Base-by-base conservation (phyloP, 2,888 invertebrate genomes). In the Xestia c-nigrum region DNA sequence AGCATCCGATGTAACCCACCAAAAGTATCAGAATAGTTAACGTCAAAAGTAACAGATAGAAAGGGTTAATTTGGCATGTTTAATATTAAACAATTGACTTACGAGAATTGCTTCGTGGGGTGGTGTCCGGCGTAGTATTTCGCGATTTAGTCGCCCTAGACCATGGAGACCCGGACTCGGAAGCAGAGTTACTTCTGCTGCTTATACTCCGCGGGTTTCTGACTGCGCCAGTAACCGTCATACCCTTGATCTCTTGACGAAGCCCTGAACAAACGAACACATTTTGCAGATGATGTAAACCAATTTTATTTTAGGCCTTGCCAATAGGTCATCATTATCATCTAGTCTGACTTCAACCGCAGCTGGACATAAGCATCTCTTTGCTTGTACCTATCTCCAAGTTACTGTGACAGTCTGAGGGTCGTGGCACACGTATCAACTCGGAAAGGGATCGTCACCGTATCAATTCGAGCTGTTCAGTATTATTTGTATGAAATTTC, bases 161-260 rank as follows among this genome's bases (percentile, higher is more conserved):
- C 5, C 3, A 24, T 0, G 82, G 74, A 1, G 74, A 72, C 1
- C 65, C 57, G 0, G 74, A 70, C 12, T 67, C 69, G 1, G 93
- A 91, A 5, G 85, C 81, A 0, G 93, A 92, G 57, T 88, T 88
- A 81, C 91, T 84, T 16, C 79, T 55, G 31, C 85, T 84, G 12
- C 90, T 81, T 38, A 63, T 19, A 31, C 85, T 87, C 21, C 92
- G 90, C 19, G 81, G 79, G 7, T 75, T 74, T 6, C 77, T 72
- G 1, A 90, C 76, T 3, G 80, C 68, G 0, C 91, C 91, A 0
- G 85, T 77, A 38, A 91, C 64, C 3, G 90, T 73, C 91, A 92
- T 91, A 7, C 92, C 92, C 77, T 89, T 92, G 43, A 87, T 85
- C 84, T 94, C 93, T 86, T 92, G 92, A 63, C 94, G 88, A n/a